Evolutionary conservation across 2,797 vertebrate genomes (phyloP), one percentile per base, ranked within the genome.

Genomic region (Mionectes olivaceus): DNA sequence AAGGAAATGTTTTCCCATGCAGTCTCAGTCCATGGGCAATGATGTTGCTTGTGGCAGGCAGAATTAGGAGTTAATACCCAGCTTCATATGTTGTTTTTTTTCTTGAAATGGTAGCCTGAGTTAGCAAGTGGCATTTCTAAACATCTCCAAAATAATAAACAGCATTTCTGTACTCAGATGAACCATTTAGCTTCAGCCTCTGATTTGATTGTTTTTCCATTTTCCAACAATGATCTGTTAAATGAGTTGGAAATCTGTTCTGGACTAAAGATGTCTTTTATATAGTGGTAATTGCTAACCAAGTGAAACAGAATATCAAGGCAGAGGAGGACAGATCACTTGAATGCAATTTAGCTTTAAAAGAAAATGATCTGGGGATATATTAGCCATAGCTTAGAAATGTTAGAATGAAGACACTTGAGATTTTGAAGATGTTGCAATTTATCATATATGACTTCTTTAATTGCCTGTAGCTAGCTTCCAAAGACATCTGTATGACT

Each of bases 221-320:
- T 86, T 86, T 75, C 57, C 63, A 71, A 63, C 61, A 80, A 87
- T 78, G 86, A 93, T 57, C 23, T 78, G 53, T 47, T 89, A 90
- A 96, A 92, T 64, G 25, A 88, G 56, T 69, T 85, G 82, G 67
- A 93, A 94, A 90, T 69, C 55, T 82, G 39, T 81, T 93, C 70
- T 83, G 65, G 70, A 55, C 75, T 84, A 67, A 89, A 83, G n/a
- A 83, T 64, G 18, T 57, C 55, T 91, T 80, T 74, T 56, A 55
- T 81, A 11, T 39, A 83, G 61, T 32, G 60, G 33, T 80, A 89
- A 89, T n/a, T 65, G 60, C 52, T 75, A 85, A 46, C 10, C 27
- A 74, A 82, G 19, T 71, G 60, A 49, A 92, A 81, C n/a, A 57
- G 70, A 83, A 50, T 47, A 83, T 49, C 32, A 30, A 83, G 77